Percentiles rank a stretch among this genome's conserved stretches.
These are phyloP conservation scores for Drosophila helvetica DNA, from an alignment of 2,888 invertebrate species.

Conservation along the genomic window DNA sequence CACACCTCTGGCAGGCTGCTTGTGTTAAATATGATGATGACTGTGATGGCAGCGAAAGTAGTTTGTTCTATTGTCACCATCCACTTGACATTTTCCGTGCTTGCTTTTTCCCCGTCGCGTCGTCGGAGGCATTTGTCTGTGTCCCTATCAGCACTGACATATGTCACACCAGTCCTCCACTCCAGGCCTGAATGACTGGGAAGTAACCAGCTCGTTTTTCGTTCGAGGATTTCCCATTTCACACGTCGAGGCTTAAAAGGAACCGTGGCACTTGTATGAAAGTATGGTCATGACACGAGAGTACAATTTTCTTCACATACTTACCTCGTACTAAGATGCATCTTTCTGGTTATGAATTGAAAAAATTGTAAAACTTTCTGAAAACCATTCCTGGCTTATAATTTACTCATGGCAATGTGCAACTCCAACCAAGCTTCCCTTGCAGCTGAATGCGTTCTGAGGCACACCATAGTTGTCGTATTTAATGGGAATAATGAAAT, in stretches of 20 bases:
- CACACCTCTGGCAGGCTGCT: neutral
- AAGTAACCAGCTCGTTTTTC: neutral
- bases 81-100: conserved; percentile 1
- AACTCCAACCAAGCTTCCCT: neutral
- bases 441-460: conserved; percentile 21
- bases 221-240: neutral
- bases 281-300: neutral
- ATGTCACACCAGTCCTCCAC: neutral
- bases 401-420: neutral
- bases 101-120: neutral
- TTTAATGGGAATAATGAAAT: conserved; percentile 12
- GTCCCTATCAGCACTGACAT: neutral
- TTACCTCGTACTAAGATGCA: neutral
- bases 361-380: neutral
- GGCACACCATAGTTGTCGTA: conserved; percentile 17
- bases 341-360: neutral
- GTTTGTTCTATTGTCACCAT: conserved; percentile 7
- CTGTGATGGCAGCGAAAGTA: conserved; percentile 2
- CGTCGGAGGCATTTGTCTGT: conserved; percentile 1
- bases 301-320: too few relatives aligned
- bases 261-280: neutral
- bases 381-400: neutral
- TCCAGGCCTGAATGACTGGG: neutral
- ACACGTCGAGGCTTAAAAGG: neutral
- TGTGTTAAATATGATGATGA: conserved; percentile 4